Base-by-base conservation (phyloP, 1,140 invertebrate species). In the Micrasema minimum region DNA sequence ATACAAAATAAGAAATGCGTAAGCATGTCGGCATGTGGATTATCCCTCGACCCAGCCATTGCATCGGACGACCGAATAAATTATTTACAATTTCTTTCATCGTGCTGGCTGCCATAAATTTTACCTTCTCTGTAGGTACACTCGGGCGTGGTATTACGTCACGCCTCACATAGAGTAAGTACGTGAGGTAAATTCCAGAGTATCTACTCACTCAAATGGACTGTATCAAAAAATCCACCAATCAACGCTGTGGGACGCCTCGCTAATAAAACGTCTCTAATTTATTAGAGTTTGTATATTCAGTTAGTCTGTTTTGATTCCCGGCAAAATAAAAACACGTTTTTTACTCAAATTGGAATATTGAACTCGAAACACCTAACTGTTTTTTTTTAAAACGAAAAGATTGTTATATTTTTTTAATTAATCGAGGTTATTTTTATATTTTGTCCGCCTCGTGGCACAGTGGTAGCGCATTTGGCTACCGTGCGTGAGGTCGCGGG, bases 41-140 rank as follows among this genome's bases (percentile, higher is more conserved):
- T 59, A 38, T 59, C 7, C 12, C 55, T 41, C 37, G 35, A 41
- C 11, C 18, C 48, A 12, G 11, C 20, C 64, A 66, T 51, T 66
- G 48, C 64, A 53, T 53, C 18, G 64, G 64, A 22, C 45, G 66
- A 57, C 61, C 70, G 67, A 69, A 69, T 75, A 72, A 75, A 75
- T 72, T 75, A 75, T 75, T 75, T 75, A 75, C 51, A 50, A 75
- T 75, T 75, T 75, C 74, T 75, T 75, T 75, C 74, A 75, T 75
- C 74, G 67, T 67, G 74, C 48, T 59, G 66, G 35, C 66, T 53
- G 62, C 70, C 66, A 75, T 75, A 75, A 75, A 75, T 70, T 72
- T 23, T 64, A 64, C 59, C 59, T 64, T 31, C 59, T 16, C 59
- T 41, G 20, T 45, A 59, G 12, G 50, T 55, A 59, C 55, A 43